Conservation (phyloP, 1,140 invertebrate species). For the Nasonia giraulti region DNA sequence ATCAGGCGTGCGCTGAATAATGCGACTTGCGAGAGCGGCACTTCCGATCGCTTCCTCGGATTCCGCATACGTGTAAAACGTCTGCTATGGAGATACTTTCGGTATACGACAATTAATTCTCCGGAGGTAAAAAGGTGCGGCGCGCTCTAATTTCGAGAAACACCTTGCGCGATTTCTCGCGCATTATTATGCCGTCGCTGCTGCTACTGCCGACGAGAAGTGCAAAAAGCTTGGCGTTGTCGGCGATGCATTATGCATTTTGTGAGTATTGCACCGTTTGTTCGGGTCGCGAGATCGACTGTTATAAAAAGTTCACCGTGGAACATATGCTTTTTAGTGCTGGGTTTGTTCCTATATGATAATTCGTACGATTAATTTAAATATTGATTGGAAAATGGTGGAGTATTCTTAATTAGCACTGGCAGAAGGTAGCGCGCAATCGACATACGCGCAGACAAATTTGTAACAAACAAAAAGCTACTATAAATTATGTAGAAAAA, state of each 20-base stretch:
- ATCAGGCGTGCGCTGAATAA: constrained; percentile 23
- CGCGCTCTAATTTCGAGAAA: constrained; percentile 34
- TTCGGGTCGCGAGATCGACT: background rate
- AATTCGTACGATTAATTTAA: no score
- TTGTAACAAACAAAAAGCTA: background rate
- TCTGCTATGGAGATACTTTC: background rate
- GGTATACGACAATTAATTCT: constrained; percentile 16
- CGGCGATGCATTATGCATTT: constrained; percentile 35
- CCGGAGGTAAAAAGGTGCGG: background rate
- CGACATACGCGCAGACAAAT: no score
- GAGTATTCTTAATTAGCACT: no score
- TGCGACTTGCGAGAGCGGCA: constrained; percentile 13
- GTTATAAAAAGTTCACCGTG: background rate
- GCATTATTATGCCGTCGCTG: background rate
- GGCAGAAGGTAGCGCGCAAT: no score
- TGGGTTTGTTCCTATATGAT: no score
- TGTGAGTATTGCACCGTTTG: background rate
- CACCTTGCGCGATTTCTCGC: constrained; percentile 38
- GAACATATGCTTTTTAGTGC: no score
- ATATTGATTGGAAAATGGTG: no score
- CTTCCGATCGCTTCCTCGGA: constrained; percentile 20
- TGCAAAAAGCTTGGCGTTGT: background rate
- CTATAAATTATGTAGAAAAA: background rate
- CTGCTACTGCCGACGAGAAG: background rate
- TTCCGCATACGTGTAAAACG: background rate